Percentiles rank a stretch among this genome's conserved stretches.
phyloP scores from a whole-genome alignment of 1,140 invertebrate species.

The Varroa destructor region DNA sequence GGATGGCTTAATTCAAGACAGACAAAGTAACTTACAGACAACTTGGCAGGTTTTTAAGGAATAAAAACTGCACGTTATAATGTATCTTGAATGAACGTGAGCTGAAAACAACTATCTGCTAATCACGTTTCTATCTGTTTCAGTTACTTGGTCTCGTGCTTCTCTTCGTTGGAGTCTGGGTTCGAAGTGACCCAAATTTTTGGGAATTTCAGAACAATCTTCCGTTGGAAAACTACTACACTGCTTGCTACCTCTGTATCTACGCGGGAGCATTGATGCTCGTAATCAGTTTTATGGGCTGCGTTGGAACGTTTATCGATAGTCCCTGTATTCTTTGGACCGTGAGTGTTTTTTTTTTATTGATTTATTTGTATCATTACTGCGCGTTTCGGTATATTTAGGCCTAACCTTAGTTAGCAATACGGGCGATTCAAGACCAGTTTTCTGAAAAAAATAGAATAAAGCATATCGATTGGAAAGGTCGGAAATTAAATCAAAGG shows the following conservation, averaged over 20 bases:
- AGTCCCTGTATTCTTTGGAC: constrained; percentile 36
- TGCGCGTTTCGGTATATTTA: no score
- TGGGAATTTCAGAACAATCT: constrained; percentile 35
- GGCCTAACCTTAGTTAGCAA: no score
- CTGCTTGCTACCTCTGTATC: constrained; percentile 35
- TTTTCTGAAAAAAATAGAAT: no score
- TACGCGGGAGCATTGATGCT: constrained; percentile 34
- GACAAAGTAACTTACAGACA: no score
- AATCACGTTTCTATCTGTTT: neutral
- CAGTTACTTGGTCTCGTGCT: constrained; percentile 35
- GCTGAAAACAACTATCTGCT: no score
- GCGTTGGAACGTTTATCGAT: constrained; percentile 35
- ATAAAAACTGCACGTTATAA: no score
- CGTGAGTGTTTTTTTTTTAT: constrained; percentile 32
- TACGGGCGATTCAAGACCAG: no score
- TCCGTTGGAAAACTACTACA: constrained; percentile 35
- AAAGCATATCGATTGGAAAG: no score
- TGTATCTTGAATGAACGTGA: no score
- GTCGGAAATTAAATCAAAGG: no score
- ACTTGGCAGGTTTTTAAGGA: no score
- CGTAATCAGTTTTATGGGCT: constrained; percentile 36
- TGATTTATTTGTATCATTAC: neutral
- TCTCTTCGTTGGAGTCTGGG: constrained; percentile 34
- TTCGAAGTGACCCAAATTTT: constrained; percentile 35
- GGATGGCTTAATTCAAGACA: no score